Base-by-base conservation (phyloP, 2,888 invertebrate species). In the Tenthredo scrophulariae region DNA sequence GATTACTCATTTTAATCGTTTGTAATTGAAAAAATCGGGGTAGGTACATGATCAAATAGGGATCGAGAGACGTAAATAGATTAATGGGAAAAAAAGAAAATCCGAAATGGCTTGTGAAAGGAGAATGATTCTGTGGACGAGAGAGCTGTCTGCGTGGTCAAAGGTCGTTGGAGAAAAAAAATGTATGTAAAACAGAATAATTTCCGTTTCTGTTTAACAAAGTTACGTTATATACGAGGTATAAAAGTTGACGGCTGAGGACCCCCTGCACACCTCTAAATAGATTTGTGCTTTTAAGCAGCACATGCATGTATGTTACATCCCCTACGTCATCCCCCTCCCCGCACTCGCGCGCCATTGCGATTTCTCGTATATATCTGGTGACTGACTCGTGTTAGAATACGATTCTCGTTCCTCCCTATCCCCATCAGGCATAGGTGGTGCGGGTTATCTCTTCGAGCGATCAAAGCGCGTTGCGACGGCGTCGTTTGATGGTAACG, bases 401-500 rank as follows among this genome's bases (percentile, higher is more conserved):
- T 67, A 29, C 67, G 33, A 15, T 22, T n/a, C 33, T 5, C 33
- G 33, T 67, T 26, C 29, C 67, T 67, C 67, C 29, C 67, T 67
- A 6, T 67, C 40, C 75, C 40, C 74, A 1, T 43, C 33, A 43
- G 33, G 22, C 29, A 13, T 37, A 18, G 29, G 67, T 29, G 67
- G 67, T 70, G 18, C 40, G 33, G 77, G 46, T 90, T 90, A 91
- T 91, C 91, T 91, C 91, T 91, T 89, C 89, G 89, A 90, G 89
- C 90, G 91, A 92, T 92, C 92, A 92, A 92, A 92, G 88, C 86
- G 87, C 87, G 88, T 88, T 88, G 88, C 90, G 89, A 89, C 88
- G 87, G 88, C 90, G 89, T 87, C 90, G 90, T 91, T 91, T 91
- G 91, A 92, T 91, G 90, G 89, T 87, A 87, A 88, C 85, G 83